These are phyloP conservation scores for Celastrina argiolus DNA, from an alignment of 2,888 invertebrate genomes.

Conservation along the genomic window DNA sequence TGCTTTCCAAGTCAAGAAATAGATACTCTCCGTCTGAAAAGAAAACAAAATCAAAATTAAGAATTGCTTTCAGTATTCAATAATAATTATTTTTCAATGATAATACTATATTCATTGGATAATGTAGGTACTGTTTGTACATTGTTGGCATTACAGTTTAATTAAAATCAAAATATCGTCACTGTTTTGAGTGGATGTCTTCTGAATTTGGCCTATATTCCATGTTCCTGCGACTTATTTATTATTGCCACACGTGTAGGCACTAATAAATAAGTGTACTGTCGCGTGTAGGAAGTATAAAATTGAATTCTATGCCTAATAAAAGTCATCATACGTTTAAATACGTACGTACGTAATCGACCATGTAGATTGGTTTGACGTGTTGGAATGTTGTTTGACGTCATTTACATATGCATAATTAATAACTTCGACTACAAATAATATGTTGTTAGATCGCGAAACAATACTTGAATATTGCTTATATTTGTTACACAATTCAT, in stretches of 20 bases:
- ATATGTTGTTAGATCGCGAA: conserved; percentile 7
- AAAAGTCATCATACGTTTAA: conserved; percentile 8
- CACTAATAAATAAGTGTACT: background rate
- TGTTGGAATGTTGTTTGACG: conserved; percentile 23
- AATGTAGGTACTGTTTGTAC: no score
- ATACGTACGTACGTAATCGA: conserved; percentile 9
- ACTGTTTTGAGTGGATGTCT: no score
- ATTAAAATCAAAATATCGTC: no score
- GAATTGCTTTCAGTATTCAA: background rate
- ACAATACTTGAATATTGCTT: conserved; percentile 3
- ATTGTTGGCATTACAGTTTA: no score
- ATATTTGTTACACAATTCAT: conserved; percentile 7
- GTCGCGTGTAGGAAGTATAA: background rate
- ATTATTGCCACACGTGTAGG: background rate
- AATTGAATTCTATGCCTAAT: background rate
- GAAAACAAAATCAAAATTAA: background rate
- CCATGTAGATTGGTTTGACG: conserved; percentile 20
- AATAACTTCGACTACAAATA: conserved; percentile 14
- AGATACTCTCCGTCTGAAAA: conserved; percentile 93
- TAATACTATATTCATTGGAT: no score
- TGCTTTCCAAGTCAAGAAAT: conserved; percentile 96
- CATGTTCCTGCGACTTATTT: background rate
- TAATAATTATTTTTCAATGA: no score
- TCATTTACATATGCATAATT: conserved; percentile 18
- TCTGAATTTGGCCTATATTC: background rate